Base-by-base conservation (phyloP, 2,888 invertebrate genomes). In the Mimumesa dahlbomi region DNA sequence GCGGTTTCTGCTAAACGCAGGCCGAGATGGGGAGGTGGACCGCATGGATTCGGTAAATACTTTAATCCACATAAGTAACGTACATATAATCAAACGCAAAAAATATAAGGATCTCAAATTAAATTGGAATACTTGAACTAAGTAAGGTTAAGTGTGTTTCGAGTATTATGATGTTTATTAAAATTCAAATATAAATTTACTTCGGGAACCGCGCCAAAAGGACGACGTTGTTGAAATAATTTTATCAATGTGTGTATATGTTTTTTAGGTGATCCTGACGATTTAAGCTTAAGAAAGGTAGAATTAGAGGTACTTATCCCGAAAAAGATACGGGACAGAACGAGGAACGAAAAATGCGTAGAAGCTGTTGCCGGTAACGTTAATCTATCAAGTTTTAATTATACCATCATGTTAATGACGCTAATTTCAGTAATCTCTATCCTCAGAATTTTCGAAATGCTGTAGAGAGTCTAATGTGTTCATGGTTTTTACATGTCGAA, bases 221-320 rank as follows among this genome's bases (percentile, higher is more conserved):
- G 9, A 36, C n/a, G 29, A n/a, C 5, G n/a, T 36, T 36, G 7
- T n/a, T 13, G 13, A 21, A 13, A 46, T 40, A 38, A 9, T 9
- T 0, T 19, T 62, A 73, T 67, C 6, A 19, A 21, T 21, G 13
- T n/a, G 6, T 9, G 34, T 16, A 45, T 38, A 21, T 9, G 2
- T 58, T n/a, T 89, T 90, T 57, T 21, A 96, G 97, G 97, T 68
- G 96, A 98, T 90, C 97, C 97, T 1, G 91, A 95, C 77, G 98
- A 98, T 88, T 92, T 87, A 84, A 91, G 91, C n/a, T 89, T 99
- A 53, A 92, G 98, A 79, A 96, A 93, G 91, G 96, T 98, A 1
- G 99, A 99, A 90, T 90, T 90, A 16, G 96, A 98, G 85, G 94
- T 98, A 14, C 87, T 98, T 75, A 95, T 99, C 86, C 96, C 98